Conservation (phyloP, 2,888 invertebrate genomes). For the Nomada ruficornis region DNA sequence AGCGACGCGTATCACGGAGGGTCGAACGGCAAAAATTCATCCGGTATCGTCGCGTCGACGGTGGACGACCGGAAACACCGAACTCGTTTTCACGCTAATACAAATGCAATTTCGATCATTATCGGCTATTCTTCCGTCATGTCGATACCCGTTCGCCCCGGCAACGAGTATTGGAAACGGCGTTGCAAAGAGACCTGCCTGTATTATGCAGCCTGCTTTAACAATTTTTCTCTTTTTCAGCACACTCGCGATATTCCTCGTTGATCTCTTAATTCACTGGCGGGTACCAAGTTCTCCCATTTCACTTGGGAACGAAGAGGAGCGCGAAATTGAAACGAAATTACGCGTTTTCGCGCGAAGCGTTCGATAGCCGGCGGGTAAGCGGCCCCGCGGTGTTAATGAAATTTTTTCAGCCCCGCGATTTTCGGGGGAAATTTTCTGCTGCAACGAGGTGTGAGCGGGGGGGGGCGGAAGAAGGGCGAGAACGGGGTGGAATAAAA, state of each 20-base stretch:
- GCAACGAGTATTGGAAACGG: neutral
- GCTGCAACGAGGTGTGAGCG: neutral
- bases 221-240: slow-evolving; percentile 24
- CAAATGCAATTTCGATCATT: slow-evolving; percentile 50
- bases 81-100: slow-evolving; percentile 28
- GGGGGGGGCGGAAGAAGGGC: neutral
- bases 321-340: slow-evolving; percentile 1
- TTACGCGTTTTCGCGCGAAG: slow-evolving; percentile 4
- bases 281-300: neutral
- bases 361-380: neutral
- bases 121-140: slow-evolving; percentile 40
- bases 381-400: neutral
- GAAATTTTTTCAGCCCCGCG: neutral
- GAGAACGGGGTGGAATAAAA: no score
- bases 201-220: slow-evolving; percentile 37
- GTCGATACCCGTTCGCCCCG: slow-evolving; percentile 21
- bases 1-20: neutral
- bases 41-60: no score
- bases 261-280: slow-evolving; percentile 31
- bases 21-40: neutral
- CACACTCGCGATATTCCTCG: neutral
- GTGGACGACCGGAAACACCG: neutral
- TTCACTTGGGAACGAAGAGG: neutral
- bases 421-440: neutral
- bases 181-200: neutral